These are phyloP conservation scores for Zoanthus solanderi DNA, from an alignment of 92 coral and sea anemone species.

Conservation along the genomic window DNA sequence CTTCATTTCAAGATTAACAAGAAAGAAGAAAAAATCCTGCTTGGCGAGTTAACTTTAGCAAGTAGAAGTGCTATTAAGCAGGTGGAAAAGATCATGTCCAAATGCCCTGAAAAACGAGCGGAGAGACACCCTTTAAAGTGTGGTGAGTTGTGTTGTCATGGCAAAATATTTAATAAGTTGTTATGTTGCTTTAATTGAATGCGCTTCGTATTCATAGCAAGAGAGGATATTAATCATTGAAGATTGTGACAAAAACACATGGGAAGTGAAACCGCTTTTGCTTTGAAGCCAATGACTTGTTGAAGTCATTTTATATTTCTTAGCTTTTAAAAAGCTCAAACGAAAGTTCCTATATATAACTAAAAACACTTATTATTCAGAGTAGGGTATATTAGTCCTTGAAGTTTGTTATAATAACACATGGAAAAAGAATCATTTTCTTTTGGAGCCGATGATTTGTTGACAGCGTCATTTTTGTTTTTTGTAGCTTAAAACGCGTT, in stretches of 20 bases:
- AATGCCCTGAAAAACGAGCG: constrained; percentile 35
- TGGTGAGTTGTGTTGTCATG: constrained; percentile 40
- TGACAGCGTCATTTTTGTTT: constrained; percentile 5
- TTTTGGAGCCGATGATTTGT: background rate
- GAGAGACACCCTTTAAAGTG: constrained; percentile 36
- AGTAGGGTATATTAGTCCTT: background rate
- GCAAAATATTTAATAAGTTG: background rate
- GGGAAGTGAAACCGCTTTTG: background rate
- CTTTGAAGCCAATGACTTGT: background rate
- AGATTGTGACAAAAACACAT: constrained; percentile 6
- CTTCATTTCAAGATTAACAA: constrained; percentile 32
- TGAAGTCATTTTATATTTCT: background rate
- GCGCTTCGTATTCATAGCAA: background rate
- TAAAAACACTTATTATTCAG: background rate
- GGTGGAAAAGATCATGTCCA: constrained; percentile 15
- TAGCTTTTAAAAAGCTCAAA: background rate
- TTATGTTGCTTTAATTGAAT: background rate
- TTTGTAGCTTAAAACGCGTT: background rate
- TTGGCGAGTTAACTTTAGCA: constrained; percentile 19
- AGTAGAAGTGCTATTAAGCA: constrained; percentile 10
- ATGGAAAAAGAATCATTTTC: constrained; percentile 3
- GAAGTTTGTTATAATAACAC: constrained; percentile 4
- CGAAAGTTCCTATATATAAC: background rate
- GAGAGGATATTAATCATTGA: background rate
- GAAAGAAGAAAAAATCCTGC: constrained; percentile 1